Conservation (phyloP, 2,888 invertebrate genomes). For the Agrotis clavis region DNA sequence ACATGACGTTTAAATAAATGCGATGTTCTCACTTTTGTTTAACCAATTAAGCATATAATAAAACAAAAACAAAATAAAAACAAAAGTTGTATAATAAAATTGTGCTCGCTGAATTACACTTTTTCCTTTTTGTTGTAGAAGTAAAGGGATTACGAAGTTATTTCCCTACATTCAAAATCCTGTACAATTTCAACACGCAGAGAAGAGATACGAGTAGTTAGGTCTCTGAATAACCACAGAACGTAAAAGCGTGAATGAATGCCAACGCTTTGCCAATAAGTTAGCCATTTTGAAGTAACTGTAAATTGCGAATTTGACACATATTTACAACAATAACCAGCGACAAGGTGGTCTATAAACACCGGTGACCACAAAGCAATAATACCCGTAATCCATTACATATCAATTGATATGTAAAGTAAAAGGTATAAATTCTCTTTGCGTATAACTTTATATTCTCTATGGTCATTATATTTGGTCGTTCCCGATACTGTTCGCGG, state of each 20-base stretch:
- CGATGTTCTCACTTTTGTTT: neutral
- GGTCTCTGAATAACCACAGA: neutral
- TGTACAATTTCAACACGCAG: neutral
- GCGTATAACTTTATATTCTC: constrained; percentile 49
- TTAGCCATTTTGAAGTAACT: neutral
- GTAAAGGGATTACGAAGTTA: too few species aligned
- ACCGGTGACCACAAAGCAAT: constrained; percentile 15
- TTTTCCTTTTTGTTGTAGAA: too few species aligned
- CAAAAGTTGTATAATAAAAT: too few species aligned
- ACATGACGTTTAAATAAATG: neutral
- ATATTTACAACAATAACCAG: neutral
- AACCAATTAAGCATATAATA: too few species aligned
- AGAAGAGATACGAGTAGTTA: too few species aligned
- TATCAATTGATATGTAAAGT: constrained; percentile 42
- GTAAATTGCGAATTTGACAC: constrained; percentile 1
- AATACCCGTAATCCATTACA: constrained; percentile 33
- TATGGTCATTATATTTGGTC: constrained; percentile 48
- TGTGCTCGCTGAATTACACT: too few species aligned
- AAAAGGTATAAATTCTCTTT: constrained; percentile 41
- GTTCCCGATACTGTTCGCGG: constrained; percentile 43
- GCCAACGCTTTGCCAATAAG: neutral
- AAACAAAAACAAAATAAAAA: too few species aligned
- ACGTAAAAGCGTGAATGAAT: neutral
- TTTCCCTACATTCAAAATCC: neutral
- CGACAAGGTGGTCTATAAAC: constrained; percentile 8